Conservation (phyloP, 1,140 invertebrate genomes). For the Cardiocondyla obscurior region DNA sequence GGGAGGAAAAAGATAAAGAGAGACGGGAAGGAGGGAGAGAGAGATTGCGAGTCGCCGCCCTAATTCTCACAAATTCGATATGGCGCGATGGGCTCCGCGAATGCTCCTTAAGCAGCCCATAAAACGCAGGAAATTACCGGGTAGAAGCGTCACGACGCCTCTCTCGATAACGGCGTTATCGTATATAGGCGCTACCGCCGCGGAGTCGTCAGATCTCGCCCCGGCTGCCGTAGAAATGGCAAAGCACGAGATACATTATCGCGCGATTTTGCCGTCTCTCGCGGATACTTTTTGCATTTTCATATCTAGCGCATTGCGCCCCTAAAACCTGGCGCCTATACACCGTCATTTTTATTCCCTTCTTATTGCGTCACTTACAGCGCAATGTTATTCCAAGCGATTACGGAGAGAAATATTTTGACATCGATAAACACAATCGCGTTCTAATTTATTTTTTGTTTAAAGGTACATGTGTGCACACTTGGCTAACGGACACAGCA, state of each 20-base stretch:
- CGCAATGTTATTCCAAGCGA: not conserved
- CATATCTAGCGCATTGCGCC: slow-evolving; percentile 8
- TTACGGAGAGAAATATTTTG: slow-evolving; percentile 4
- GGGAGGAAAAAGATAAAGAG: not conserved
- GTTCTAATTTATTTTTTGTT: not conserved
- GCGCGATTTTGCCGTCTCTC: slow-evolving; percentile 31
- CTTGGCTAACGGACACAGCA: no score
- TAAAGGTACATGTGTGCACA: no score
- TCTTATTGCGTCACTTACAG: not conserved
- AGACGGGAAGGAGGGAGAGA: not conserved
- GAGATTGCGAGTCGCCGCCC: slow-evolving; percentile 72
- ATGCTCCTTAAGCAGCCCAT: slow-evolving; percentile 76
- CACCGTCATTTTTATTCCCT: not conserved
- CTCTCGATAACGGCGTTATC: slow-evolving; percentile 77
- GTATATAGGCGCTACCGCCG: slow-evolving; percentile 55
- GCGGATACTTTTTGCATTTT: slow-evolving; percentile 48
- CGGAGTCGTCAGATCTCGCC: slow-evolving; percentile 51
- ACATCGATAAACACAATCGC: not conserved
- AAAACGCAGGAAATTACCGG: slow-evolving; percentile 82
- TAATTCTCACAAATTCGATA: slow-evolving; percentile 76
- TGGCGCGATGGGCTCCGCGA: slow-evolving; percentile 55
- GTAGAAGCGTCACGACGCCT: slow-evolving; percentile 71
- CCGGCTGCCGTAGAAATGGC: not conserved
- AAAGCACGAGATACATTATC: slow-evolving; percentile 52
- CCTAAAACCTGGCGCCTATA: not conserved